These are phyloP conservation scores for Acleris emargana DNA, from an alignment of 2,888 invertebrate genomes.

Conservation along the genomic window DNA sequence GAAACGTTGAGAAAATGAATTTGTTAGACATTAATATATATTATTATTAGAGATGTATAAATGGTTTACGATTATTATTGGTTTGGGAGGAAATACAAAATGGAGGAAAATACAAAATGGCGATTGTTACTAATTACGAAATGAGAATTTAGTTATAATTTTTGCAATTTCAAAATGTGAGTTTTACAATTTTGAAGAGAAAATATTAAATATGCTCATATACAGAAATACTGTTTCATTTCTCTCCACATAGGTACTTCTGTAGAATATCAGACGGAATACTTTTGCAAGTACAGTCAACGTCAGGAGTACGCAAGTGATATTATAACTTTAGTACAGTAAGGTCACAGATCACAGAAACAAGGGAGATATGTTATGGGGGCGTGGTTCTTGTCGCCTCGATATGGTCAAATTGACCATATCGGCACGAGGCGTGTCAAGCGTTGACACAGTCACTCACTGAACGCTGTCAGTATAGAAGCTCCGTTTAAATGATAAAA, in stretches of 20 bases:
- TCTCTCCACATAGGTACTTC: slow-evolving; percentile 18
- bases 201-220: slow-evolving; percentile 84
- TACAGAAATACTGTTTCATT: slow-evolving; percentile 67
- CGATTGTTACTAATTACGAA: slow-evolving; percentile 83
- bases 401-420: no score
- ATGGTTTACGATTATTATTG: slow-evolving; percentile 82
- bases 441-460: no score
- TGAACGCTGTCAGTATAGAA: no score
- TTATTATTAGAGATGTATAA: slow-evolving; percentile 83
- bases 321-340: no score
- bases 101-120: slow-evolving; percentile 72
- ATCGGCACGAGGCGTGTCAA: no score
- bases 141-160: slow-evolving; percentile 84
- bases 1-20: slow-evolving; percentile 80
- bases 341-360: no score
- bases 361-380: no score
- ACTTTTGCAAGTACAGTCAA: not conserved
- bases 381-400: no score
- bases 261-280: not conserved
- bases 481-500: no score
- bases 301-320: no score
- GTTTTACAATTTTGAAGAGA: slow-evolving; percentile 84
- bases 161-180: slow-evolving; percentile 84
- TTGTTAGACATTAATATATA: slow-evolving; percentile 83
- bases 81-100: slow-evolving; percentile 75